phyloP scores from a whole-genome alignment of 2,888 invertebrate species.

The Phortica magna region DNA sequence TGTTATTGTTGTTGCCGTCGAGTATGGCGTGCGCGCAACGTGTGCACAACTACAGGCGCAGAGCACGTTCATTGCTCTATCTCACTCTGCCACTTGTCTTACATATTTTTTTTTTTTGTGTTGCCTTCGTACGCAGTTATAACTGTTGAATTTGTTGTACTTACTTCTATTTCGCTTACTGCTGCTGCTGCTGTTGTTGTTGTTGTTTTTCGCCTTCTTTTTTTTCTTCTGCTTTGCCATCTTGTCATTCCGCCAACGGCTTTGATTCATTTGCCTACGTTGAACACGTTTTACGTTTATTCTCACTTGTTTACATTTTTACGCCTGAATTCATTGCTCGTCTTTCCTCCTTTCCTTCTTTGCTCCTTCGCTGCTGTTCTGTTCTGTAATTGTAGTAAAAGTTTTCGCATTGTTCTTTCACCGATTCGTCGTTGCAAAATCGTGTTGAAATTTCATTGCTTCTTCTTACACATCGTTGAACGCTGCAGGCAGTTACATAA shows the following conservation, averaged over 20 bases:
- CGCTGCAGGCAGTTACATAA: constrained; percentile 15
- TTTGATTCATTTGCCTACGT: constrained; percentile 26
- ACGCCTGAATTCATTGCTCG: constrained; percentile 66
- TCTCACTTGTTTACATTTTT: constrained; percentile 64
- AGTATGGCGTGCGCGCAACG: neutral
- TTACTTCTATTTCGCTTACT: constrained; percentile 39
- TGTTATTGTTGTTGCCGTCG: neutral
- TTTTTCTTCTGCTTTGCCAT: neutral
- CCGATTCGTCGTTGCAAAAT: neutral
- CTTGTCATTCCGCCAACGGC: neutral
- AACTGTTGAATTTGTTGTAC: constrained; percentile 64
- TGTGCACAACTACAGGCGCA: constrained; percentile 11
- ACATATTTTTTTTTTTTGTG: constrained; percentile 28
- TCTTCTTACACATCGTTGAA: neutral
- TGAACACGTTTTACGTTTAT: constrained; percentile 27
- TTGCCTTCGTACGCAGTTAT: constrained; percentile 38
- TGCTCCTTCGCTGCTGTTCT: neutral
- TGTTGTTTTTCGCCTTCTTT: neutral
- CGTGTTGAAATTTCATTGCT: neutral
- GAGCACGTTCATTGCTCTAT: constrained; percentile 8
- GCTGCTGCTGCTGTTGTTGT: neutral
- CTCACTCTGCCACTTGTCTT: neutral
- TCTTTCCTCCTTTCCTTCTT: constrained; percentile 35
- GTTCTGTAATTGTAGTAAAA: too few relatives aligned
- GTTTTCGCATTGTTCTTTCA: neutral